Base-by-base conservation (phyloP, 2,797 vertebrate genomes). In the Anomalospiza imberbis region DNA sequence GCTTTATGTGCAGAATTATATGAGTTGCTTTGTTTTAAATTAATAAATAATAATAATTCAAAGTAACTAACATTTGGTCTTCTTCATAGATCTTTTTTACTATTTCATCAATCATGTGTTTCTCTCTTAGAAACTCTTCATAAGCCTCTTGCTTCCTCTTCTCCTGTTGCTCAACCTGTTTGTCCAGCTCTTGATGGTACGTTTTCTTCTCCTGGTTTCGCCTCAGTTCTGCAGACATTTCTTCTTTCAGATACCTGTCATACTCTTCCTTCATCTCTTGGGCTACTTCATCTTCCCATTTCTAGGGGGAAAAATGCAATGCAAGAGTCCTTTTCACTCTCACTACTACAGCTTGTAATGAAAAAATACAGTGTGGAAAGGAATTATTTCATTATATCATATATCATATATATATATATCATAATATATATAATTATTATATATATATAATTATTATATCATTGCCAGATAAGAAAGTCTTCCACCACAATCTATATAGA, bases 71-170 rank as follows among this genome's bases (percentile, higher is more conserved):
- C 99, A 96, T 98, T 92, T 98, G 98, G 89, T 99, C 98, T 96
- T 99, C 99, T 80, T 99, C 98, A 26, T 98, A 99, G 96, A 99
- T 99, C 97, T 99, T 99, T 74, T 98, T 98, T 83, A 99, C 95
- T 40, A 99, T 99, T 96, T 99, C 98, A 73, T 99, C 99, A 60
- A 99, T 98, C 98, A 99, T 94, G 75, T 98, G 96, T 94, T 99
- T 99, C 88, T 99, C 99, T 96, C 98, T 98, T 60, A 99, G 97
- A 97, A 99, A 98, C 92, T 99, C 98, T 89, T 99, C 96, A 15
- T 99, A 99, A 3, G 98, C 98, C 55, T 98, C 98, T 94, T 99
- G 98, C 91, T 97, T 99, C 90, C 82, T 98, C 62, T 32, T 95
- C 93, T 99, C 99, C 76, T 97, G 98, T 38, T 99, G 99, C 91